Base-by-base conservation (phyloP, 2,888 invertebrate species). In the Drosophila austrosaltans region DNA sequence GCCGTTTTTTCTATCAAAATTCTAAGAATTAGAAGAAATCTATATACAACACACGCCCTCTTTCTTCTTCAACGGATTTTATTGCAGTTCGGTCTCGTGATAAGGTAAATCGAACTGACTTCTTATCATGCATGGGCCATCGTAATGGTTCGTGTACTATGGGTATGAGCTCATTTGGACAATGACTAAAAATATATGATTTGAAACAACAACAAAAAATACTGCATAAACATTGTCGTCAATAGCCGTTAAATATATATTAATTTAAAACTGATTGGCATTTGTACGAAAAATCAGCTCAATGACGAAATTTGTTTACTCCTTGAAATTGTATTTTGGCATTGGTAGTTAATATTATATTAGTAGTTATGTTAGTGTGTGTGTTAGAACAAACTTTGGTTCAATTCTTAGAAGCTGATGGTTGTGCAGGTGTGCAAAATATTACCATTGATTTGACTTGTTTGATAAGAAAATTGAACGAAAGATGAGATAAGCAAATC, bases 201-300 rank as follows among this genome's bases (percentile, higher is more conserved):
- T 72, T 48, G 62, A 30, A 30, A 30, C 30, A 30, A 32, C 6
- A 20, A 32, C 20, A 10, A 32, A 7, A 10, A 42, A 53, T 63
- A 67, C 68, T 53, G 30, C n/a, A 8, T 66, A 70, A 68, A 61
- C 69, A 48, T 48, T 48, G 48, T 48, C 48, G 48, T 48, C 48
- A 48, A 48, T 48, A 12, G 48, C 22, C 22, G 22, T 48, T 48
- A 61, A 77, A 66, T 79, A 71, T 67, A 86, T 86, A 86, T 86
- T 88, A 73, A 83, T 86, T 86, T 78, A 73, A 81, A 87, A 85
- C 68, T 76, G 81, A 80, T 81, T 87, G 77, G 71, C 68, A 70
- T 72, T 59, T 59, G 72, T 66, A 68, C 77, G 80, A 81, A 10
- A 69, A 87, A 82, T 82, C 73, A 61, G 40, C 40, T 16, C 48